Base-by-base conservation (phyloP, 2,113 vertebrate species). In the Hyla sarda region DNA sequence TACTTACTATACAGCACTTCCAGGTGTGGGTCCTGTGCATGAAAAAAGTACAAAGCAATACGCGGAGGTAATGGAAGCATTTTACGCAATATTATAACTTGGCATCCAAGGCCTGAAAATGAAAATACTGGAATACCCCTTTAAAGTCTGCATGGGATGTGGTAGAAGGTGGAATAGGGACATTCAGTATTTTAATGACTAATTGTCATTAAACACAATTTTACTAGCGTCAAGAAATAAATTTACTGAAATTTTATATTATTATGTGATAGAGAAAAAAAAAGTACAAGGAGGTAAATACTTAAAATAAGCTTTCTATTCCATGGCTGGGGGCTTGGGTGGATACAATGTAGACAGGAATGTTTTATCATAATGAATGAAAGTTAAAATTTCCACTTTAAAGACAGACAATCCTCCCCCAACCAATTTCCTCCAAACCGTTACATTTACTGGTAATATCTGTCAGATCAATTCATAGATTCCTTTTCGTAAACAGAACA, bases 381-480 rank as follows among this genome's bases (percentile, higher is more conserved):
- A 41, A 71, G 67, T 16, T 71, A 37, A 23, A 41, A 23, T 11
- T 71, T 41, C 0, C 37, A 21, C 34, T 41, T 21, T 41, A 34
- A 67, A 32, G 62, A 21, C 67, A 71, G 32, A 41, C 34, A 23
- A 41, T 3, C 67, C 67, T 37, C 34, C 67, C 67, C 65, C 65
- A 34, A 6, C 30, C 32, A 69, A 69, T 34, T 41, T 71, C 67
- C 67, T 71, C 34, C 17, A 41, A 71, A 71, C 19, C 67, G 1
- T 41, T 71, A 71, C 67, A 71, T 41, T 71, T 71, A 41, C 67
- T 41, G 67, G 67, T 41, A 71, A 71, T 23, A 41, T 41, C 67
- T 71, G 67, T 71, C 67, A 71, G 67, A 71, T 71, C 67, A 71
- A 41, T 71, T 71, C 34, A 37, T 71, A 41, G 67, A 71, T 71